Evolutionary conservation across 2,797 vertebrate species (phyloP).

Genomic region (Odontamblyopus rebecca): DNA sequence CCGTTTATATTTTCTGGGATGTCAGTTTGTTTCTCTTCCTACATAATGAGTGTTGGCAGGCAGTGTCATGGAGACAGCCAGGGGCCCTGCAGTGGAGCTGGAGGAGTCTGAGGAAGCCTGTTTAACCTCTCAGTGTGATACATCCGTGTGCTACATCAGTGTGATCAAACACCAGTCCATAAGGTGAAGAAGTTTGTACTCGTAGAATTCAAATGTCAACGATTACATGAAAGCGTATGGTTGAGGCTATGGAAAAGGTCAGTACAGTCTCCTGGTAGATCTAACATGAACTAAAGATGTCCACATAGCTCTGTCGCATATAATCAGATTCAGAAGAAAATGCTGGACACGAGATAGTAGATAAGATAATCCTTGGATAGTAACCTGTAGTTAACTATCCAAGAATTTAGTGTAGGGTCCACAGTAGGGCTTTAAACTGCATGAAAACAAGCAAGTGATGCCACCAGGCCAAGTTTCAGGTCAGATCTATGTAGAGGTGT

Average conservation of each 20-base stretch:
- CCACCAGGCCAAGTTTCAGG: too few species aligned
- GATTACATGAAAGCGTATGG: conserved; percentile 40
- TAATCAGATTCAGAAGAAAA: conserved; percentile 18
- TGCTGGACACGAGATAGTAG: not conserved
- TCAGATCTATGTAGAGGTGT: too few species aligned
- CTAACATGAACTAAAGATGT: conserved; percentile 9
- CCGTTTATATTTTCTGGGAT: not conserved
- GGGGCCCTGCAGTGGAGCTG: conserved; percentile 23
- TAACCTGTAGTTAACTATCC: not conserved
- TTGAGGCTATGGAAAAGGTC: conserved; percentile 41
- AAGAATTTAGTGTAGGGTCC: too few species aligned
- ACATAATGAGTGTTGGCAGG: conserved; percentile 37
- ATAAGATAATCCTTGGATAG: not conserved
- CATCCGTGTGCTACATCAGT: conserved; percentile 17
- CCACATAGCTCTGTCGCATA: not conserved
- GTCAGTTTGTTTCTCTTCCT: conserved; percentile 1
- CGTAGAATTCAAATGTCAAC: conserved; percentile 43
- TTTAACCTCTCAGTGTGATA: conserved; percentile 44
- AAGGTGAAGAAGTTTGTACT: conserved; percentile 23
- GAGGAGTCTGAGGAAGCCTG: conserved; percentile 18
- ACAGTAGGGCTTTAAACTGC: too few species aligned
- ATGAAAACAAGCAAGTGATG: too few species aligned
- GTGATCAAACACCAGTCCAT: conserved; percentile 41
- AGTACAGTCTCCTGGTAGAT: conserved; percentile 21
- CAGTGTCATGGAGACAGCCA: conserved; percentile 11